These are phyloP conservation scores for Nymphalis polychloros DNA, from an alignment of 2,888 invertebrate species.

Conservation along the genomic window DNA sequence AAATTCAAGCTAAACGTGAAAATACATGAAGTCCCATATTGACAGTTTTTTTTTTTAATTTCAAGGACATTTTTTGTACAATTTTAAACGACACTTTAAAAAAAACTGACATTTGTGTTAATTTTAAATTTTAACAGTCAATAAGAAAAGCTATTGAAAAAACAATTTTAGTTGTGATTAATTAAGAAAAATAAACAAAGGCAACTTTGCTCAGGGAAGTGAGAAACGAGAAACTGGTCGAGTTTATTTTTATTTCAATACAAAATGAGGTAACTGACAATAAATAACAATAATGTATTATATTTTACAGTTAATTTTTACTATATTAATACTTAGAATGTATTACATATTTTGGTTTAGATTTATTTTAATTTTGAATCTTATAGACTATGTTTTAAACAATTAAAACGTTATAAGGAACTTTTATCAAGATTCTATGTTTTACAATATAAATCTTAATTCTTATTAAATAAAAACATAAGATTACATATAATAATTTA, in stretches of 20 bases:
- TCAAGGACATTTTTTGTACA: too few species aligned
- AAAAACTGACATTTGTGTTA: too few species aligned
- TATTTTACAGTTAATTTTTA: neutral
- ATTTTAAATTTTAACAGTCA: too few species aligned
- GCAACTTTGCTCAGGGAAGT: neutral
- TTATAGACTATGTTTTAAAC: too few species aligned
- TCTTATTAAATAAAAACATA: neutral
- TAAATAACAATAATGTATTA: conserved; percentile 6
- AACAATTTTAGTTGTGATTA: too few species aligned
- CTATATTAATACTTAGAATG: conserved; percentile 6
- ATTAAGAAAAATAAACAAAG: neutral
- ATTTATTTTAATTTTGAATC: neutral
- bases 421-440: too few species aligned
- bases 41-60: too few species aligned
- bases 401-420: too few species aligned
- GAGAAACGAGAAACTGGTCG: neutral
- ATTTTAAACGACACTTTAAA: too few species aligned
- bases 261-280: conserved; percentile 22
- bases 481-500: neutral
- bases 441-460: neutral
- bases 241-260: conserved; percentile 9
- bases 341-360: neutral
- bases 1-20: too few species aligned
- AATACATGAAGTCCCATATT: too few species aligned
- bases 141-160: too few species aligned